Conservation (phyloP, 2,888 invertebrate genomes). For the Fabriciana adippe region DNA sequence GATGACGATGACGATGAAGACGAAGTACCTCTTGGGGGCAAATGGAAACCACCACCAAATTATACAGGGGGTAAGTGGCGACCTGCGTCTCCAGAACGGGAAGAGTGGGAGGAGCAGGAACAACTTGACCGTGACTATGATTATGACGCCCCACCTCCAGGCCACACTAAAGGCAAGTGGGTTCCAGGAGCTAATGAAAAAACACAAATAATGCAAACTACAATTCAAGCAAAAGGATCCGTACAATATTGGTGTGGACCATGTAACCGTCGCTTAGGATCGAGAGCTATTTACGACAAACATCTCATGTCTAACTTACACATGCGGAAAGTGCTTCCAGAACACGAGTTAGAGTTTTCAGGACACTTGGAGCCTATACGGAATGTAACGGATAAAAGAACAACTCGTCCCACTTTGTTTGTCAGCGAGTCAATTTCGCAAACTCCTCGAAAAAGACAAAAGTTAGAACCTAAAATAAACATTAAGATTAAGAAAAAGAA, state of each 20-base stretch:
- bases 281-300: conserved; percentile 88
- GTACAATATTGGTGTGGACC: conserved; percentile 91
- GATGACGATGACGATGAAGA: conserved; percentile 83
- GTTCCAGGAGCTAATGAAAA: conserved; percentile 85
- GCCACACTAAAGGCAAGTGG: conserved; percentile 91
- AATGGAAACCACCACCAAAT: conserved; percentile 87
- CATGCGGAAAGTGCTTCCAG: conserved; percentile 84
- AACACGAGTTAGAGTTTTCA: conserved; percentile 86
- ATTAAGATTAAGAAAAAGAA: conserved; percentile 63
- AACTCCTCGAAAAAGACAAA: conserved; percentile 48
- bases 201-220: conserved; percentile 80
- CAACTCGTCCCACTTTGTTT: conserved; percentile 63
- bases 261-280: conserved; percentile 89
- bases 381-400: conserved; percentile 56
- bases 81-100: conserved; percentile 73
- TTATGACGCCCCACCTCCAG: conserved; percentile 84
- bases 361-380: conserved; percentile 67
- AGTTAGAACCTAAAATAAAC: conserved; percentile 45
- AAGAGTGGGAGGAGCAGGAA: conserved; percentile 82
- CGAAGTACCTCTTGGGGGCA: conserved; percentile 81
- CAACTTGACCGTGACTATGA: conserved; percentile 79
- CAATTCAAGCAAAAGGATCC: conserved; percentile 74
- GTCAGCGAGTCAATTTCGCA: conserved; percentile 61
- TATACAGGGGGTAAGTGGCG: conserved; percentile 77
- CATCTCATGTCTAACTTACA: conserved; percentile 90